Evolutionary conservation across 2,888 invertebrate genomes (phyloP).

Genomic region (Nemotelus pantherinus): DNA sequence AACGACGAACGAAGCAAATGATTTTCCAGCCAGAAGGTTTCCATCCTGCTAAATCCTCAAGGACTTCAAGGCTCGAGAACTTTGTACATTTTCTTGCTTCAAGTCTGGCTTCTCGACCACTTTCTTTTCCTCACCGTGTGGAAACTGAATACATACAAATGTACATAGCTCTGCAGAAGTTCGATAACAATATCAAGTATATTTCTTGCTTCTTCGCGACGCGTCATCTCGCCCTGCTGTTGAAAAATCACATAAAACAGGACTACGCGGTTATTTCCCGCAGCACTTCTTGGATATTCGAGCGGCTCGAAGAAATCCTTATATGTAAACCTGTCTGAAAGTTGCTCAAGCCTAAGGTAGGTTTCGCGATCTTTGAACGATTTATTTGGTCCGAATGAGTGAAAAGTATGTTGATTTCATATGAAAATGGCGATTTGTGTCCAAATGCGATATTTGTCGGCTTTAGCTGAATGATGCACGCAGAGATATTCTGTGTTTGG

Average conservation of each 20-base stretch:
- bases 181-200: slow-evolving; percentile 7
- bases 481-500: too few species aligned
- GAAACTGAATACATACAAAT: neutral
- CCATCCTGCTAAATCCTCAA: neutral
- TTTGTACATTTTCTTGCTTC: neutral
- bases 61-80: neutral
- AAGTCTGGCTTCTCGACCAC: neutral
- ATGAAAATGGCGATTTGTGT: slow-evolving; percentile 40
- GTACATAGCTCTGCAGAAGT: neutral
- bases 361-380: neutral
- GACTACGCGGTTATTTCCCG: neutral
- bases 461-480: neutral
- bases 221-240: neutral
- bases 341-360: slow-evolving; percentile 29
- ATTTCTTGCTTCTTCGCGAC: neutral
- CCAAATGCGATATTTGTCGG: slow-evolving; percentile 9
- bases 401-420: slow-evolving; percentile 31
- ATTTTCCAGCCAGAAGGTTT: slow-evolving; percentile 5
- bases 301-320: slow-evolving; percentile 21
- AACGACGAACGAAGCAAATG: neutral
- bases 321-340: slow-evolving; percentile 40
- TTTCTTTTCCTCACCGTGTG: neutral
- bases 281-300: neutral
- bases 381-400: slow-evolving; percentile 19
- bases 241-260: slow-evolving; percentile 11